These are phyloP conservation scores for Peribatodes rhomboidaria DNA, from an alignment of 2,888 invertebrate species.

Conservation along the genomic window DNA sequence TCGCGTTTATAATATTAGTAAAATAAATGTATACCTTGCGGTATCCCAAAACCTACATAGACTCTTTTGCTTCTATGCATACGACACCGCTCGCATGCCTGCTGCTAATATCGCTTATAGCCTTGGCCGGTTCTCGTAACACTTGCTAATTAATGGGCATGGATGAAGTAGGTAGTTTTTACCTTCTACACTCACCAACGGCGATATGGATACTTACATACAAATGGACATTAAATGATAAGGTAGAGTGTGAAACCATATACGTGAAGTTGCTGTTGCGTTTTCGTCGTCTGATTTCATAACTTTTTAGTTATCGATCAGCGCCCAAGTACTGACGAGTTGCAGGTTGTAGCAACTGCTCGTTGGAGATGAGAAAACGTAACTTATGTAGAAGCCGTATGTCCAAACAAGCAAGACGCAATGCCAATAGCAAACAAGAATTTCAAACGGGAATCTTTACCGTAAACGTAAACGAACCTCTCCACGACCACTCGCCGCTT, in stretches of 20 bases:
- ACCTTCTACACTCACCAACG: conserved; percentile 23
- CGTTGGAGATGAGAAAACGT: conserved; percentile 29
- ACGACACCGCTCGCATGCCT: conserved; percentile 26
- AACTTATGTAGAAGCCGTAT: conserved; percentile 32
- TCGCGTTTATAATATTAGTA: background rate
- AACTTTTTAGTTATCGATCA: conserved; percentile 22
- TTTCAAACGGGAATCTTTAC: conserved; percentile 34
- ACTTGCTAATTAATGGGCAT: conserved; percentile 64
- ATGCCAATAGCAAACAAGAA: conserved; percentile 38
- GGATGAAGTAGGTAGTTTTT: conserved; percentile 12
- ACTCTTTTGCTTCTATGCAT: conserved; percentile 9
- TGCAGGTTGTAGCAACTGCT: conserved; percentile 26
- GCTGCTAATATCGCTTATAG: conserved; percentile 53
- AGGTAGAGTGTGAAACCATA: conserved; percentile 27
- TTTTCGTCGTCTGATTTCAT: conserved; percentile 25
- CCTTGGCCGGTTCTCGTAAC: conserved; percentile 57
- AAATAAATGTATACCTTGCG: background rate
- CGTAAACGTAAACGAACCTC: conserved; percentile 40
- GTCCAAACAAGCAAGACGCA: conserved; percentile 36
- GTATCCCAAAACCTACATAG: background rate
- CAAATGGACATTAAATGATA: conserved; percentile 32
- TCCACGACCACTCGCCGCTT: conserved; percentile 29
- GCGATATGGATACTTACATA: conserved; percentile 32
- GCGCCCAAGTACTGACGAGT: conserved; percentile 3
- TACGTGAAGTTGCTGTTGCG: conserved; percentile 31